Conservation (phyloP, 1,140 invertebrate genomes). For the Hermetia illucens region DNA sequence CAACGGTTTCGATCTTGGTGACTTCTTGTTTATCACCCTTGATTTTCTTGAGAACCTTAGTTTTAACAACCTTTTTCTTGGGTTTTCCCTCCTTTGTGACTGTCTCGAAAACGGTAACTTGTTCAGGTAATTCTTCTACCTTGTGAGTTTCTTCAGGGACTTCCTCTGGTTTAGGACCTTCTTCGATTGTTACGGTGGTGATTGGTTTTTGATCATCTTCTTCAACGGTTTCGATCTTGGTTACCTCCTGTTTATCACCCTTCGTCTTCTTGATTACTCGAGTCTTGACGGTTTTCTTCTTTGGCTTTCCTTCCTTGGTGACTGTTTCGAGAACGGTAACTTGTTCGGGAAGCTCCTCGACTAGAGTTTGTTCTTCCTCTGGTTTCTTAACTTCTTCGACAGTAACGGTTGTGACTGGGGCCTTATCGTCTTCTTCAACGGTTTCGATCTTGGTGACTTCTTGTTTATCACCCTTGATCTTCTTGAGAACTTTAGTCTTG, state of each 20-base stretch:
- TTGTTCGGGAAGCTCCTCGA: slow-evolving; percentile 7
- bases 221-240: slow-evolving; percentile 20
- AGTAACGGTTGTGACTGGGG: slow-evolving; percentile 18
- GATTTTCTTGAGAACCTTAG: slow-evolving; percentile 11
- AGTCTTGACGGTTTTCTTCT: slow-evolving; percentile 19
- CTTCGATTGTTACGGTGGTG: slow-evolving; percentile 11
- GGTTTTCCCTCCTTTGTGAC: slow-evolving; percentile 14
- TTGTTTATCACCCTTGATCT: slow-evolving; percentile 18
- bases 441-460: slow-evolving; percentile 25
- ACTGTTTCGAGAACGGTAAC: slow-evolving; percentile 6
- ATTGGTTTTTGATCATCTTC: slow-evolving; percentile 20
- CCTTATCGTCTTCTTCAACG: slow-evolving; percentile 27
- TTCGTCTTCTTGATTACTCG: slow-evolving; percentile 17
- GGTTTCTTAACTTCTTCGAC: slow-evolving; percentile 9
- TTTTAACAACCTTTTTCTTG: slow-evolving; percentile 5
- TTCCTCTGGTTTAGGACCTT: slow-evolving; percentile 11
- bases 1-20: slow-evolving; percentile 8
- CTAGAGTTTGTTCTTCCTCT: slow-evolving; percentile 2
- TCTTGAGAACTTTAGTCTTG: slow-evolving; percentile 17
- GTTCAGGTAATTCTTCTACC: slow-evolving; percentile 7
- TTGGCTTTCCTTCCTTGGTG: slow-evolving; percentile 12
- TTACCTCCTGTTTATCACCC: slow-evolving; percentile 16
- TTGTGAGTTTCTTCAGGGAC: slow-evolving; percentile 9
- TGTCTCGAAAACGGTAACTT: slow-evolving; percentile 18
- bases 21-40: slow-evolving; percentile 8